Evolutionary conservation across 2,797 vertebrate genomes (phyloP).

Genomic region (Myotis findleyi): DNA sequence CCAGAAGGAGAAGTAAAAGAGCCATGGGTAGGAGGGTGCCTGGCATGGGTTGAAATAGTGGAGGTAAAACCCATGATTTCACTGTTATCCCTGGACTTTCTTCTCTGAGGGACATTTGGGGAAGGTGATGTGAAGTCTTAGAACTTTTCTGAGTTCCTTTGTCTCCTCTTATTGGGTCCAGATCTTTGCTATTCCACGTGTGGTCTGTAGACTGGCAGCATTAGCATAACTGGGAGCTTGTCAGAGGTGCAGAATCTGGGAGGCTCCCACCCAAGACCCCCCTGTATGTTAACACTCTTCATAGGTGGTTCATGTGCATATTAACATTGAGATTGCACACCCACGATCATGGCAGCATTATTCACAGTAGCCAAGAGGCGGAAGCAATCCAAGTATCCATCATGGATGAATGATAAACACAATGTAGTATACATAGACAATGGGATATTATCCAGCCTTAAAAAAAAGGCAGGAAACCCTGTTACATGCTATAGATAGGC

Average conservation of each 20-base stretch:
- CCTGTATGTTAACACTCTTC: background rate
- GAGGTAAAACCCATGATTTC: background rate
- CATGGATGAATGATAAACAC: background rate
- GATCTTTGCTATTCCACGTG: background rate
- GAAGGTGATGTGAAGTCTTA: background rate
- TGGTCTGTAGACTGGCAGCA: background rate
- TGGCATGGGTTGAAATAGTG: background rate
- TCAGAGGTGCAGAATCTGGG: background rate
- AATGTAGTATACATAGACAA: background rate
- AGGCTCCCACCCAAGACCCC: rapidly evolving
- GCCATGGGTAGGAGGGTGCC: background rate
- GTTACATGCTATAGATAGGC: background rate
- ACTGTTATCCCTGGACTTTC: background rate
- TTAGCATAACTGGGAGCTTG: background rate
- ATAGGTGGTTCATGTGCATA: background rate
- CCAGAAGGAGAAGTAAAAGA: background rate
- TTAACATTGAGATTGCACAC: background rate
- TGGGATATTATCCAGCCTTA: background rate
- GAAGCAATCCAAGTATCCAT: background rate
- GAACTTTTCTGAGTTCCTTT: background rate
- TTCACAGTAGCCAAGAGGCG: background rate
- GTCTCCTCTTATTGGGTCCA: background rate
- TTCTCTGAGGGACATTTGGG: background rate
- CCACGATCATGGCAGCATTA: background rate
- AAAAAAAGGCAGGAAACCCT: background rate